These are phyloP conservation scores for Drosophila sulfurigaster DNA, from an alignment of 1,140 invertebrate species.

Conservation along the genomic window DNA sequence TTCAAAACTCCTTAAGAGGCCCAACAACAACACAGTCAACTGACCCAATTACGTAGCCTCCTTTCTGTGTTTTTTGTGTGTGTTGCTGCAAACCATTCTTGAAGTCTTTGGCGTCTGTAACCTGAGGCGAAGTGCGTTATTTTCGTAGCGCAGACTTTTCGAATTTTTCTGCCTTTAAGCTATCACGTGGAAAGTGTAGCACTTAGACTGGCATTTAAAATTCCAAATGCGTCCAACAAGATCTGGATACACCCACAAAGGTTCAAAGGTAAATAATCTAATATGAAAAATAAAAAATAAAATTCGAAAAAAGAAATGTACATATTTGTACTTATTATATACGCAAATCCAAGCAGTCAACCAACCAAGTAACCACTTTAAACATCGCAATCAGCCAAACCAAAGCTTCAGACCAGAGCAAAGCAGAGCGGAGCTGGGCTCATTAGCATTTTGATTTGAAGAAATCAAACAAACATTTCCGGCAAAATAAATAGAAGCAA, in stretches of 20 bases:
- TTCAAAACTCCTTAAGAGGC: constrained; percentile 35
- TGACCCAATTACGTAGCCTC: constrained; percentile 66
- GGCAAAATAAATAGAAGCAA: constrained; percentile 49
- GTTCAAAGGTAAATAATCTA: constrained; percentile 79
- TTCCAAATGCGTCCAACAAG: constrained; percentile 52
- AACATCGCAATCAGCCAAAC: constrained; percentile 53
- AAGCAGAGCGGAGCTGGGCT: constrained; percentile 36
- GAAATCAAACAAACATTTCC: constrained; percentile 70
- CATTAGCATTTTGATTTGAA: constrained; percentile 74
- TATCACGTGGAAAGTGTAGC: constrained; percentile 39
- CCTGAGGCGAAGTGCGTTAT: constrained; percentile 63
- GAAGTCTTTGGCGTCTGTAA: constrained; percentile 65
- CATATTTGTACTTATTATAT: constrained; percentile 59
- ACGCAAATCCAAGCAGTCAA: constrained; percentile 31
- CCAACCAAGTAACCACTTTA: constrained; percentile 33
- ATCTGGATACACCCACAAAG: constrained; percentile 25
- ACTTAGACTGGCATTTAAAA: constrained; percentile 56
- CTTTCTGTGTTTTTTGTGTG: constrained; percentile 18
- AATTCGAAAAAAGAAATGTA: constrained; percentile 2
- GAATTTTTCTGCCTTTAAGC: constrained; percentile 66
- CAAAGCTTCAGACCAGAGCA: constrained; percentile 14
- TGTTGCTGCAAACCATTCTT: constrained; percentile 29
- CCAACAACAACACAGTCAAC: constrained; percentile 20
- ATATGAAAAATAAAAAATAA: constrained; percentile 32
- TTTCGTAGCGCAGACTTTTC: constrained; percentile 56